Evolutionary conservation across 2,113 vertebrate species (phyloP), one percentile per base, ranked within the genome.

Genomic region (Aptenodytes patagonicus): DNA sequence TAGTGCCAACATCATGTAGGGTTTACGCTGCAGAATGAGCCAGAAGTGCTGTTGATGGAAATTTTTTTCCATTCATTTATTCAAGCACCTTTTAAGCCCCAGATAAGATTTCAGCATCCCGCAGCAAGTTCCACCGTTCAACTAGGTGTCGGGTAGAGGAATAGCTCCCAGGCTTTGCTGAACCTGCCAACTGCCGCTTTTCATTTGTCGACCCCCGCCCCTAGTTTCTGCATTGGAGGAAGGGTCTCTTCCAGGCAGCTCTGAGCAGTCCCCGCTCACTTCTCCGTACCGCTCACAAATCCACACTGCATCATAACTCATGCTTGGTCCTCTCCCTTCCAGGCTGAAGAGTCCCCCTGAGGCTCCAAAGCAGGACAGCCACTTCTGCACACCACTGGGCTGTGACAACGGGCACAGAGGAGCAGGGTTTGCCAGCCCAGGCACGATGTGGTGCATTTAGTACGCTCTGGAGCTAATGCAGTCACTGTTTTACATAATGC

Each of bases 311-410:
- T 20, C n/a, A 4, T 26, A 68, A 38, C 10, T 77, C 32, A 15
- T 1, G 2, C 36, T 68, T 0, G 0, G 6, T 34, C 17, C 11
- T 61, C 22, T 47, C 26, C 42, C 17, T 73, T 54, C n/a, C 52
- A 66, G 26, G 25, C 34, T 76, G 34, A 71, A 46, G 12, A 58
- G 24, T 44, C 4, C 5, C 51, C n/a, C 42, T 38, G 17, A 32
- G n/a, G 42, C 65, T 62, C 36, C 6, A 2, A 49, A 84, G n/a
- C 44, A 78, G 60, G 65, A 54, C 34, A 73, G 17, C 17, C 18
- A 22, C 6, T 14, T 46, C 34, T 1, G 0, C 42, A 15, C 12
- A 31, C 14, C 47, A 28, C 2, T 2, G 40, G 70, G 34, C 22
- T 52, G 42, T 38, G 42, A 47, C 40, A 57, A 25, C 0, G 0